These are phyloP conservation scores for Chiroxiphia lanceolata DNA, from an alignment of 2,797 vertebrate species.

Conservation along the genomic window DNA sequence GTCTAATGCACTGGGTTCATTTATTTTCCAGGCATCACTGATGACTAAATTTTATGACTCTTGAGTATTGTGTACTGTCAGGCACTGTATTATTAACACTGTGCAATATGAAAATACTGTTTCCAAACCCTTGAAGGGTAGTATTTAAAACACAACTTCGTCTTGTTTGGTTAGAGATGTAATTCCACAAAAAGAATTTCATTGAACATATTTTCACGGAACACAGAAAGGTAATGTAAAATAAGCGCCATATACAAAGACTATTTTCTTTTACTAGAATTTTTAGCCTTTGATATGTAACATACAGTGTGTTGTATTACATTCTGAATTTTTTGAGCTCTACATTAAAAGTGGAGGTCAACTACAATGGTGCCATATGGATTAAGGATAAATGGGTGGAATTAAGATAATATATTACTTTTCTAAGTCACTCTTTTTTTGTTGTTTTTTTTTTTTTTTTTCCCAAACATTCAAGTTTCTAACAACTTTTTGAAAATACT, in stretches of 20 bases:
- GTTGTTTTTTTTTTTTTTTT: not conserved
- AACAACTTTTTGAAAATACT: not conserved
- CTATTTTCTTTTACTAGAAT: slow-evolving; percentile 17
- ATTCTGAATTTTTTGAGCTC: not conserved
- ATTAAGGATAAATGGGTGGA: not conserved
- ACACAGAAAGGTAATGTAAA: not conserved
- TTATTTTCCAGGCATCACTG: not conserved
- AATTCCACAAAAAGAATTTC: not conserved
- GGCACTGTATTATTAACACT: not conserved
- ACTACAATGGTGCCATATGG: not conserved
- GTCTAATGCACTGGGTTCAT: not conserved
- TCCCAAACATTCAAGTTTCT: not conserved
- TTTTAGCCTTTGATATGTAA: slow-evolving; percentile 39
- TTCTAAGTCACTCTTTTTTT: not conserved
- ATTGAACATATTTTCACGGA: not conserved
- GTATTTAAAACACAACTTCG: not conserved
- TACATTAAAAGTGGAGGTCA: not conserved
- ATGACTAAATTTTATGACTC: not conserved
- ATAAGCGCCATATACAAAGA: not conserved
- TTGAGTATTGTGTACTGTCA: not conserved
- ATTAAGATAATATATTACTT: not conserved
- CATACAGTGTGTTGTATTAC: not conserved
- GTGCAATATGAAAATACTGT: slow-evolving; percentile 43
- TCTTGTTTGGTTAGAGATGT: not conserved
- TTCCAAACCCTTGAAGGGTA: not conserved